Evolutionary conservation across 2,888 invertebrate genomes (phyloP), one percentile per base, ranked within the genome.

Genomic region (Drosophila suboccidentalis): DNA sequence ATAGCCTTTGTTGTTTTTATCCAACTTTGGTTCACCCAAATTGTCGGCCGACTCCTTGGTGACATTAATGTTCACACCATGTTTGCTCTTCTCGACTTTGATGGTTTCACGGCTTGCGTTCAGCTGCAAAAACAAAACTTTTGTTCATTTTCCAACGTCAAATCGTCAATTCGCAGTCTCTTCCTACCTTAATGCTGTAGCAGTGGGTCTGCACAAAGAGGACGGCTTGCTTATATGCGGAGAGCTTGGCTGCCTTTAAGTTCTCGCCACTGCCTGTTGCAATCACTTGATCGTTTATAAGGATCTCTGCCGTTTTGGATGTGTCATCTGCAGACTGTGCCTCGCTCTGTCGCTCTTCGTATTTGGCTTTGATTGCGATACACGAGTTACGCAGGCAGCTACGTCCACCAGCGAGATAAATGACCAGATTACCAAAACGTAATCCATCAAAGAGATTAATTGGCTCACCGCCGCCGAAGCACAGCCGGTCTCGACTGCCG

Each of bases 151-250:
- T 22, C 1, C 3, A 36, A 36, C 9, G 4, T 9, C 19, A 6
- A 22, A 19, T n/a, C 13, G 4, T 22, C 11, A 6, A 5, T 8
- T 15, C 4, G 17, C 4, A 39, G 6, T 6, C 38, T 26, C 3
- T 39, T 29, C 54, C 4, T 46, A 94, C 94, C 91, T 94, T 94
- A 59, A 95, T 93, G 22, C 94, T 93, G 62, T 94, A 94, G 75
- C 94, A 94, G 44, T 93, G 80, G 62, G 93, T 92, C 47, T 92
- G 91, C 10, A 95, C 58, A 1, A 75, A 60, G 4, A 75, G 58
- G 4, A 92, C 44, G 0, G 92, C 91, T 22, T 75, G 78, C 3
- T 85, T 81, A 51, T 87, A 92, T 1, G 91, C 92, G 1, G 74
- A 67, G 1, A 63, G 5, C 62, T 90, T 92, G 15, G 92, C 85